Evolutionary conservation across 1,140 invertebrate genomes (phyloP).

Genomic region (Nymphalis io): DNA sequence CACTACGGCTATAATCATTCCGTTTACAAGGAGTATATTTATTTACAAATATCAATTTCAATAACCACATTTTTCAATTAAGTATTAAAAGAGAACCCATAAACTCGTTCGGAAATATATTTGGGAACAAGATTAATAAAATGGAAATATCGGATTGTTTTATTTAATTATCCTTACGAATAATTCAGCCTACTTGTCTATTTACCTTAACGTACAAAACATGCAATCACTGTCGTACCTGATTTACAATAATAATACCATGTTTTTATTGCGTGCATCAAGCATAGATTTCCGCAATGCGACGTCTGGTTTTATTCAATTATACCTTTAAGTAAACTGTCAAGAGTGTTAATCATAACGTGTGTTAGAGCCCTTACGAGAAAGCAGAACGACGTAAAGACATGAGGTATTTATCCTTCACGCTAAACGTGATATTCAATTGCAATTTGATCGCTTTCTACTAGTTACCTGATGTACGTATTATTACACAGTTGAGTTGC

Average conservation of each 20-base stretch:
- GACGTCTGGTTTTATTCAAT: slow-evolving; percentile 8
- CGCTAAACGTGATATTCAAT: slow-evolving; percentile 56
- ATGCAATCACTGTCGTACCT: neutral
- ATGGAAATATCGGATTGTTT: too few relatives aligned
- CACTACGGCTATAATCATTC: slow-evolving; percentile 24
- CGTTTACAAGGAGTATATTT: slow-evolving; percentile 24
- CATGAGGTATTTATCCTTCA: slow-evolving; percentile 49
- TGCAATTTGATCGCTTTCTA: slow-evolving; percentile 58
- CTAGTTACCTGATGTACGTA: slow-evolving; percentile 11
- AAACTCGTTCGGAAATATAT: too few relatives aligned
- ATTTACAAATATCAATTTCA: slow-evolving; percentile 17
- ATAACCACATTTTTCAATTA: neutral
- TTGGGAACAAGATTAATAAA: too few relatives aligned
- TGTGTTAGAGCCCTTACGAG: slow-evolving; percentile 1
- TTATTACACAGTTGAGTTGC: slow-evolving; percentile 12
- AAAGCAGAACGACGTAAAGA: slow-evolving; percentile 30
- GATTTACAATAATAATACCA: slow-evolving; percentile 5
- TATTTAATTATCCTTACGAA: neutral
- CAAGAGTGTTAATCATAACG: slow-evolving; percentile 21
- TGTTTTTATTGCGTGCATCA: slow-evolving; percentile 8
- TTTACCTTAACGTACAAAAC: neutral
- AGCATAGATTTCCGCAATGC: slow-evolving; percentile 9
- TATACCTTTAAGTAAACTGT: slow-evolving; percentile 16
- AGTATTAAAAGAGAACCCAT: neutral
- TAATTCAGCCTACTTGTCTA: slow-evolving; percentile 6